Evolutionary conservation across 2,888 invertebrate species (phyloP).

Genomic region (Deroplatys truncata): DNA sequence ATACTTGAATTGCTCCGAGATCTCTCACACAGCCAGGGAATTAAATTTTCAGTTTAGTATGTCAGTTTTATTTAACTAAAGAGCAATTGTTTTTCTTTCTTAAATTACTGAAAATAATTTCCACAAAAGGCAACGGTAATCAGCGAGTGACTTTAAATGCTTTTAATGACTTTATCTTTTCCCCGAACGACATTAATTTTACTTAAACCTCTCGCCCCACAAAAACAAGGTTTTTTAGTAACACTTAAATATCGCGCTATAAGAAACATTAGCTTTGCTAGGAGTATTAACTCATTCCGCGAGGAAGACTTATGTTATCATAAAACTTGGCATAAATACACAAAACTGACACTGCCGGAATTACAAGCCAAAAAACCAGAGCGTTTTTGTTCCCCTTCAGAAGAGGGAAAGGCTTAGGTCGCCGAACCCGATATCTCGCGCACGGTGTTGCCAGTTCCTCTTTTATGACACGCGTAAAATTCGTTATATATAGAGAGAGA

Average conservation of each 20-base stretch:
- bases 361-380: neutral
- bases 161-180: neutral
- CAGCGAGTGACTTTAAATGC: neutral
- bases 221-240: neutral
- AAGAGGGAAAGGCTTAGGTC: neutral
- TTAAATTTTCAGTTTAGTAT: neutral
- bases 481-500: conserved; percentile 15
- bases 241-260: neutral
- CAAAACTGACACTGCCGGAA: neutral
- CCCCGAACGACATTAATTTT: neutral
- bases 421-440: neutral
- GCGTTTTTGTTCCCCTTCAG: neutral
- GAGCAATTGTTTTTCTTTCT: neutral
- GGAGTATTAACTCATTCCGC: neutral
- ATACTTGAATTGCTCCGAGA: neutral
- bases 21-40: neutral
- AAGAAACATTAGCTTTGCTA: neutral
- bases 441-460: neutral
- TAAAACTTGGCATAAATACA: neutral
- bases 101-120: neutral
- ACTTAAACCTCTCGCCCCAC: neutral
- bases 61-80: neutral
- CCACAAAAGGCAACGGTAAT: neutral
- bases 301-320: neutral
- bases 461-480: conserved; percentile 18